Percentiles rank a stretch among this genome's conserved stretches.
phyloP scores from a whole-genome alignment of 2,797 vertebrate species.

The Anas capensis region DNA sequence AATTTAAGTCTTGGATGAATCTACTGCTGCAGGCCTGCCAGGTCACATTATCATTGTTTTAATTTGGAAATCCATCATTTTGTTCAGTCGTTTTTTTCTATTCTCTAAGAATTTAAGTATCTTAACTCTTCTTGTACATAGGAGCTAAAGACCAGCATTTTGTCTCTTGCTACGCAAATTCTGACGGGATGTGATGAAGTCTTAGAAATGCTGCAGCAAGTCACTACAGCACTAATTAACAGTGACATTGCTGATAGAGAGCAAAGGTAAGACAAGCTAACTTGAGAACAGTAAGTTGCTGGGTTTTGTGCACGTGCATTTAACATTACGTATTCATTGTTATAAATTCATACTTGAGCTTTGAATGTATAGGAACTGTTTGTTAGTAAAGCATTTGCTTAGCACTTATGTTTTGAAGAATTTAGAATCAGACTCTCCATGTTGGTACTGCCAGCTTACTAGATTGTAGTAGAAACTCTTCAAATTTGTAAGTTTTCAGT shows the following conservation, averaged over 20 bases:
- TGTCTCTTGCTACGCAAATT: conserved; percentile 94
- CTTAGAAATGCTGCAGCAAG: conserved; percentile 95
- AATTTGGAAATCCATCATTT: conserved; percentile 68
- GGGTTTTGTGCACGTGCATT: neutral
- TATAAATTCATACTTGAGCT: neutral
- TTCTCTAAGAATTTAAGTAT: conserved; percentile 37
- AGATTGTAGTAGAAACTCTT: neutral
- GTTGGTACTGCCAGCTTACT: neutral
- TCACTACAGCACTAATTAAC: conserved; percentile 96
- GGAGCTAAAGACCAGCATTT: conserved; percentile 96
- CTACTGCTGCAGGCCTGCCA: conserved; percentile 72
- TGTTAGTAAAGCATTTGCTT: neutral
- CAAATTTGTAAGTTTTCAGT: neutral
- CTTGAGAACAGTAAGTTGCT: neutral
- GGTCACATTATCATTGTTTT: conserved; percentile 71
- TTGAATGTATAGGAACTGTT: neutral
- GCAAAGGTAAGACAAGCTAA: conserved; percentile 83
- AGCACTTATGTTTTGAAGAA: neutral
- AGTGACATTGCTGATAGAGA: conserved; percentile 92
- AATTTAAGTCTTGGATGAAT: conserved; percentile 71
- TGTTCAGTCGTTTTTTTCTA: neutral
- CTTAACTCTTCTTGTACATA: conserved; percentile 72
- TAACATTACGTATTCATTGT: neutral
- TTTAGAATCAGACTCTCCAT: neutral
- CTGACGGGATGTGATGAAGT: conserved; percentile 97